A percentile compares a stretch with the other conserved stretches of the same genome.
phyloP scores from a whole-genome alignment of 2,113 vertebrate species.

The Ptychochromis oligacanthus region DNA sequence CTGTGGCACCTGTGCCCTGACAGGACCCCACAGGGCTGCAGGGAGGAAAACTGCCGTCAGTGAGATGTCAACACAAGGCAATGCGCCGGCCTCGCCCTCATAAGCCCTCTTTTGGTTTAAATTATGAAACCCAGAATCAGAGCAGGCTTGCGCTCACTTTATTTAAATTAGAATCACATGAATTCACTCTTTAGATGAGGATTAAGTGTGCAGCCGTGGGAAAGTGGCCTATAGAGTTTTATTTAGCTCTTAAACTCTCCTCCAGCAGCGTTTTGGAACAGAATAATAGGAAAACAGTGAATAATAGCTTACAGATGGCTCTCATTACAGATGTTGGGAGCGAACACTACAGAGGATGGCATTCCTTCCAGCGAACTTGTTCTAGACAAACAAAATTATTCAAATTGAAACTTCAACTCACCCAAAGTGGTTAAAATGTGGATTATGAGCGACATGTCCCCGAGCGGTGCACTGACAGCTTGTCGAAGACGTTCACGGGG shows the following conservation, averaged over 20 bases:
- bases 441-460: slow-evolving; percentile 68
- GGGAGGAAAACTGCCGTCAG: neutral
- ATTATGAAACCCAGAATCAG: neutral
- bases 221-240: neutral
- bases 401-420: slow-evolving; percentile 59
- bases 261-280: neutral
- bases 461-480: neutral
- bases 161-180: slow-evolving; percentile 38
- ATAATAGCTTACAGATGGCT: slow-evolving; percentile 48
- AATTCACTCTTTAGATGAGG: neutral
- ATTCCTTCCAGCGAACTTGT: neutral
- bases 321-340: slow-evolving; percentile 39
- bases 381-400: neutral
- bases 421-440: slow-evolving; percentile 54
- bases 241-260: neutral
- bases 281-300: neutral
- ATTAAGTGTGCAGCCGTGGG: neutral
- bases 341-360: neutral
- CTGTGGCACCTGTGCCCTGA: slow-evolving; percentile 80
- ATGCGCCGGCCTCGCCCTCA: neutral
- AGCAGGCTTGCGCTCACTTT: neutral
- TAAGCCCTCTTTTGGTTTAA: neutral
- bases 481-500: neutral
- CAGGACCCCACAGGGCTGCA: slow-evolving; percentile 73
- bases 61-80: neutral